Base-by-base conservation (phyloP, 2,113 vertebrate species). In the Passer montanus region DNA sequence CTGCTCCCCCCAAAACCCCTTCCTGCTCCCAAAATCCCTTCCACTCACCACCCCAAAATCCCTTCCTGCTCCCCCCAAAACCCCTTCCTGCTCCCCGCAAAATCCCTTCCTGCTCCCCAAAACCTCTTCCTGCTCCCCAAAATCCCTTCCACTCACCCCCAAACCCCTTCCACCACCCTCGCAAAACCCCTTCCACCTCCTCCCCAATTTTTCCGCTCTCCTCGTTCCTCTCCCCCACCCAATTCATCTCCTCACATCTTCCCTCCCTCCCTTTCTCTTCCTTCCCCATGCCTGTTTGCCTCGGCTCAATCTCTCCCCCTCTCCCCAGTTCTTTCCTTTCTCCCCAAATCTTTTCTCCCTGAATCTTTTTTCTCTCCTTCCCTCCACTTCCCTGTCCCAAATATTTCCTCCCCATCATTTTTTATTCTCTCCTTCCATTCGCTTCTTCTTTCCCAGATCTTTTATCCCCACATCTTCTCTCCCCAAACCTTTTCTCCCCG, bases 41-140 rank as follows among this genome's bases (percentile, higher is more conserved):
- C 80, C 97, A 37, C 35, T 37, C 35, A 6, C 27, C 96, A 97
- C 96, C 94, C 47, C 47, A 47, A 47, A 24, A 14, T 14, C 24
- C 8, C 3, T 49, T 16, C 80, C 97, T 43, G 15, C 43, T 16
- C 49, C 44, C 21, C 58, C 81, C 62, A 35, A 47, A 59, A 39
- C 2, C 27, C 58, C 18, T 31, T 55, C 30, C 15, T 28, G 9
- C 27, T 4, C 50, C 50, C 50, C 50, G 27, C 50, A 30, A 52
- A 52, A 53, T 2, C 52, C 52, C 52, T 53, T 30, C 27, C 26
- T 27, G 2, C 24, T 5, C 26, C 28, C 28, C 22, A 33, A 8
- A 11, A 33, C n/a, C n/a, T n/a, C 43, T 43, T 43, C 41, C 15
- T 43, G 15, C 43, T 16, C 15, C 15, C 43, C 43, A 16, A 43